Percentiles rank a stretch among this genome's conserved stretches.
Evolutionary conservation across 1,140 invertebrate genomes (phyloP).

Genomic region (Hyles vespertilio): DNA sequence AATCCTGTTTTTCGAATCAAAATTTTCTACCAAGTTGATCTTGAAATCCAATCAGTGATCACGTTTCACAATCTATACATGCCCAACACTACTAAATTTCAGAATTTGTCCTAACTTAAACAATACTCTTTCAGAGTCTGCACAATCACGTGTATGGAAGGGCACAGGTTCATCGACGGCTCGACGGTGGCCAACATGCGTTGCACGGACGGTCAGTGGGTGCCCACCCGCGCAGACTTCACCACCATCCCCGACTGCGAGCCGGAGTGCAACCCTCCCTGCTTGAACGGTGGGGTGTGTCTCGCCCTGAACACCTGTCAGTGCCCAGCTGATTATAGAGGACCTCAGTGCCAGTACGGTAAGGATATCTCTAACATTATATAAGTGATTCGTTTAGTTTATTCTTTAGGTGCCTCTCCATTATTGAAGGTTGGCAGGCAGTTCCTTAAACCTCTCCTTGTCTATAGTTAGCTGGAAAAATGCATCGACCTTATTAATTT

Average conservation of each 20-base stretch:
- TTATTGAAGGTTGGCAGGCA: no score
- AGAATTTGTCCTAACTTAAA: no score
- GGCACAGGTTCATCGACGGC: constrained; percentile 82
- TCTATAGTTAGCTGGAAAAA: no score
- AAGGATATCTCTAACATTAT: constrained; percentile 46
- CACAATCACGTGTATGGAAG: constrained; percentile 78
- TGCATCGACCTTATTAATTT: no score
- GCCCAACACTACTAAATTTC: no score
- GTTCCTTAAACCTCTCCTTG: no score
- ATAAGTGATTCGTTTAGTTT: no score
- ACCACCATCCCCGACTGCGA: constrained; percentile 79
- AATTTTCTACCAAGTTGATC: no score
- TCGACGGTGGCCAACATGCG: constrained; percentile 77
- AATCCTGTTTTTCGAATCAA: no score
- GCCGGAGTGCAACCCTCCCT: constrained; percentile 83
- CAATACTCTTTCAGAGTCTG: constrained; percentile 75
- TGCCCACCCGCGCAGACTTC: constrained; percentile 77
- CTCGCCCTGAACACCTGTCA: constrained; percentile 84
- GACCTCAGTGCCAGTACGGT: constrained; percentile 87
- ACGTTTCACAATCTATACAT: no score
- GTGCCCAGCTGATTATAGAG: constrained; percentile 83
- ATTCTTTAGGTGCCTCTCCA: no score
- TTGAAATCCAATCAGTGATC: no score
- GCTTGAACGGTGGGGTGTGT: constrained; percentile 86
- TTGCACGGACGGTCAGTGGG: constrained; percentile 81